Base-by-base conservation (phyloP, 2,888 invertebrate species). In the Syrista parreyssii region DNA sequence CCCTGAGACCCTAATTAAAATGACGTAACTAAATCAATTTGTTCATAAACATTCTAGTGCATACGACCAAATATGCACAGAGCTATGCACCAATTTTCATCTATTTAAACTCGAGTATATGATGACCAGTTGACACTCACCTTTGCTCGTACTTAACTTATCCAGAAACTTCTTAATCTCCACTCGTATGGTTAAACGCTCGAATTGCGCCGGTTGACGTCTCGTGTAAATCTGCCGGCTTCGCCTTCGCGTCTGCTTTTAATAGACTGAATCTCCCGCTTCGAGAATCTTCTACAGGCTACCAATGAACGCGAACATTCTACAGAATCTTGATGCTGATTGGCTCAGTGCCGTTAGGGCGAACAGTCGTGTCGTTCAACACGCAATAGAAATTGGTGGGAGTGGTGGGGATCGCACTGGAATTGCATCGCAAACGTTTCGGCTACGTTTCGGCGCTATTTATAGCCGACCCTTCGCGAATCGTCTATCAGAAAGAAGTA, bases 211-310 rank as follows among this genome's bases (percentile, higher is more conserved):
- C 55, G 23, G 55, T 55, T n/a, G 55, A 55, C 31, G 32, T 74
- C 73, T 78, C 33, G 80, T 80, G 35, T 55, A 55, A 23, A 36
- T 78, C 68, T 73, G 74, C 69, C 31, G 74, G 31, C 35, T 76
- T 73, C 68, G 68, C 55, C n/a, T 55, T 4, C 3, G 11, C 74
- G 75, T 31, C 74, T 68, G 30, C 79, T 73, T 84, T 83, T 84
- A 84, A 84, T 84, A 84, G 74, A 80, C 75, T 69, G 69, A 84
- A 79, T 82, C 76, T 77, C 80, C 77, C 79, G 82, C 78, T 84
- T 85, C 85, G 79, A 84, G 84, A 84, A 85, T n/a, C 75, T 85
- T 85, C 84, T 11, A 11, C 12, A 12, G 12, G 73, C 78, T 79
- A 82, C 84, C 84, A 84, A 84, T 85, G 23, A 55, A 55, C 55